phyloP scores from a whole-genome alignment of 1,140 invertebrate species.

The Dreissena polymorpha region DNA sequence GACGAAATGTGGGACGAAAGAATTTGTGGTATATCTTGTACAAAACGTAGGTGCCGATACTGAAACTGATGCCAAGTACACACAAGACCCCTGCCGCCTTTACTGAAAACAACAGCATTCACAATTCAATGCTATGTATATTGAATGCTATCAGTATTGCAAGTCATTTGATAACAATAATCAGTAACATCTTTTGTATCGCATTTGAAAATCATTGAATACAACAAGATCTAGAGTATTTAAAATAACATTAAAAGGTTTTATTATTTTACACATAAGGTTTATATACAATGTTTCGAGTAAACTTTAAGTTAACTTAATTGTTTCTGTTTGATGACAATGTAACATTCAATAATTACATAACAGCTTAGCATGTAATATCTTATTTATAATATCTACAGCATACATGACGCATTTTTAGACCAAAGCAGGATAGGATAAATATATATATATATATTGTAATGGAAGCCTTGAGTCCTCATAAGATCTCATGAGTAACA shows the following conservation, averaged over 20 bases:
- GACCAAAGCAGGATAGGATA: no score
- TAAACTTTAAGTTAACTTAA: no score
- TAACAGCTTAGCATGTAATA: no score
- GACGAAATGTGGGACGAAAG: constrained; percentile 56
- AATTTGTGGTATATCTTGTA: constrained; percentile 66
- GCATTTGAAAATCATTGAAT: background rate
- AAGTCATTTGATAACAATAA: background rate
- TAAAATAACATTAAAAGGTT: background rate
- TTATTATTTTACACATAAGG: background rate
- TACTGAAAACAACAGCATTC: constrained; percentile 60
- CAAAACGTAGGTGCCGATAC: constrained; percentile 67
- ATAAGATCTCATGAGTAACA: no score
- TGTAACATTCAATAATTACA: no score
- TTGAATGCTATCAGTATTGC: background rate
- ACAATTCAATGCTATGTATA: background rate
- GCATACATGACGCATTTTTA: no score
- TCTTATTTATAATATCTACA: no score
- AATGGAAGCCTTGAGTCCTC: no score
- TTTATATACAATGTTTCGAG: no score
- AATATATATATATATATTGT: no score
- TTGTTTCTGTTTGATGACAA: no score
- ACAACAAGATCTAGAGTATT: background rate
- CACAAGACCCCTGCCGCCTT: constrained; percentile 68
- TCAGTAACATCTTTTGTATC: background rate
- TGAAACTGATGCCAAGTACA: constrained; percentile 68